Evolutionary conservation across 1,140 invertebrate species (phyloP).

Genomic region (Pinna nobilis): DNA sequence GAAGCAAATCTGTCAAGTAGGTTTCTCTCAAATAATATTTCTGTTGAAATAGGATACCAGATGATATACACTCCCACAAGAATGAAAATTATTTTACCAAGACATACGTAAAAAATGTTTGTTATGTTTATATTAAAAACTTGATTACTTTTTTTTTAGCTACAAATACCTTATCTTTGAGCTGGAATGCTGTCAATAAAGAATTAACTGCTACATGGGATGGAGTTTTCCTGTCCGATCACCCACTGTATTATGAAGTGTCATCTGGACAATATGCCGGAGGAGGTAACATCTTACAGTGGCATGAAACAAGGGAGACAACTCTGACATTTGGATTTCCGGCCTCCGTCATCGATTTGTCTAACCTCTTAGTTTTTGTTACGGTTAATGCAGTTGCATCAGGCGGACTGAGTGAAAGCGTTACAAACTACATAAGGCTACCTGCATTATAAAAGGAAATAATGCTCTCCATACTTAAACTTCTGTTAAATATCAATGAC

Average conservation of each 20-base stretch:
- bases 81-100: too few relatives aligned
- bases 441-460: too few relatives aligned
- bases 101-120: too few relatives aligned
- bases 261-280: neutral
- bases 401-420: too few relatives aligned
- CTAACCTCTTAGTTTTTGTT: neutral
- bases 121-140: too few relatives aligned
- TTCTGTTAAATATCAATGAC: too few relatives aligned
- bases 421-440: too few relatives aligned
- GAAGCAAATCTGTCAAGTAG: too few relatives aligned
- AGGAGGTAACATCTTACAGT: constrained; percentile 12
- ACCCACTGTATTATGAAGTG: neutral
- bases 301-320: constrained; percentile 4
- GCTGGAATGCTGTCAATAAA: neutral
- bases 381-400: neutral
- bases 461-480: too few relatives aligned
- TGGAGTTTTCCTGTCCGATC: neutral
- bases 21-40: too few relatives aligned
- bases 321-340: constrained; percentile 13
- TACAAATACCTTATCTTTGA: neutral
- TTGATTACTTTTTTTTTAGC: neutral
- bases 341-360: neutral
- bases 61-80: too few relatives aligned
- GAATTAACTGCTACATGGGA: neutral
- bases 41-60: too few relatives aligned